Base-by-base conservation (phyloP, 2,888 invertebrate genomes). In the Ophion ventricosus region DNA sequence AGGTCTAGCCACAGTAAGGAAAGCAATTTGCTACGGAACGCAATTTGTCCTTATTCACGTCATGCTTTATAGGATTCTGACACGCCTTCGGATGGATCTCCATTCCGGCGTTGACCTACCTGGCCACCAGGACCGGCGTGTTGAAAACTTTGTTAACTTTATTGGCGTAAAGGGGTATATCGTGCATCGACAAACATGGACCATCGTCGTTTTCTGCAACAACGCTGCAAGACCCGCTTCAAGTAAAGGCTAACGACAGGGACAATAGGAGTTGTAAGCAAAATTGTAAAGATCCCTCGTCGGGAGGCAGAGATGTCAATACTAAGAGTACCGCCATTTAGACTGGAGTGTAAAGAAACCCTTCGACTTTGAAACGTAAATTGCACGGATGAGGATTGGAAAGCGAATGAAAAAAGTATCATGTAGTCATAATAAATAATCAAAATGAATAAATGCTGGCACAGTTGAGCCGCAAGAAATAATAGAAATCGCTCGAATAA, bases 21-120 rank as follows among this genome's bases (percentile, higher is more conserved):
- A 99, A 99, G 93, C 98, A 98, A 94, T 99, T 99, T 88, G 98
- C 96, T 3, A 99, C 99, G 94, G 96, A 99, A 79, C 99, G 96
- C 77, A 99, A 95, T 92, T 97, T 97, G 76, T 98, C 99, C 93
- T 99, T 99, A 94, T 99, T 99, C 29, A 98, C 96, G 94, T 99
- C 99, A 94, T 99, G 99, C 93, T 98, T 98, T 92, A 99, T 99
- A 26, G 99, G 99, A 93, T 99, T 99, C 91, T 99, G 94, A 26
- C 96, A 95, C 92, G 98, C 98, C 90, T 96, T 96, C 89, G 98
- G 96, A 91, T 91, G 93, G 94, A 99, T 98, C 96, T 99, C 99
- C 99, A 99, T 99, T 95, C 99, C 99, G 88, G 99, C 99, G 94
- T 99, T 99, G 89, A 97, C 97, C 99, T 99, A 99, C 92, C 99